phyloP scores from a whole-genome alignment of 2,113 vertebrate genomes.

The Tyto alba region DNA sequence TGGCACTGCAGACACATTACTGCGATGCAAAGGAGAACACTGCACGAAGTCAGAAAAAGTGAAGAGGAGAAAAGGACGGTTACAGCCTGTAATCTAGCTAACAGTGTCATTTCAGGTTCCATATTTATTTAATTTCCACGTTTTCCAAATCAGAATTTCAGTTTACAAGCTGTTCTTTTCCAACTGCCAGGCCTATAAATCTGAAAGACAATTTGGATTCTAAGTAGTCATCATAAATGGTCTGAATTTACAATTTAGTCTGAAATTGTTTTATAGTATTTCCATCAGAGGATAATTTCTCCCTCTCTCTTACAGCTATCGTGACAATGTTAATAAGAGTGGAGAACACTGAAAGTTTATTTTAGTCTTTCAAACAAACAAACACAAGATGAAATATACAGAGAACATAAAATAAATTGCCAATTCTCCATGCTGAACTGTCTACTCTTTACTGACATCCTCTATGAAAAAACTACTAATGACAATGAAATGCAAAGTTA shows the following conservation, averaged over 20 bases:
- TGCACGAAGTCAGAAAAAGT: neutral
- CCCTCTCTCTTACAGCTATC: neutral
- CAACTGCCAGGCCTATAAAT: conserved; percentile 18
- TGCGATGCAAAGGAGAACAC: neutral
- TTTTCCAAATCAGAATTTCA: neutral
- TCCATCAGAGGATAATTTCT: neutral
- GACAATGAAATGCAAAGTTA: neutral
- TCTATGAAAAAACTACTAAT: neutral
- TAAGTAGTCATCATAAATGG: neutral
- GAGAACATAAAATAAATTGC: neutral
- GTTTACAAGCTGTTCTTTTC: conserved; percentile 15
- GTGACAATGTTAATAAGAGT: neutral
- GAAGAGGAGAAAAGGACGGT: neutral
- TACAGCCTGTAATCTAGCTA: neutral
- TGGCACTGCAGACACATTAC: neutral
- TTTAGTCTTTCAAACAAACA: neutral
- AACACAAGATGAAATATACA: neutral
- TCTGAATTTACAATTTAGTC: neutral
- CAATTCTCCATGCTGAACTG: neutral
- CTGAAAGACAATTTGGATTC: neutral
- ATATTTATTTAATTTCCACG: neutral
- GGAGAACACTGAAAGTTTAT: neutral
- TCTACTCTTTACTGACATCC: neutral
- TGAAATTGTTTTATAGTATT: neutral
- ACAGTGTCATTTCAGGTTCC: neutral